Evolutionary conservation across 2,113 vertebrate genomes (phyloP).

Genomic region (Mungos mungo): DNA sequence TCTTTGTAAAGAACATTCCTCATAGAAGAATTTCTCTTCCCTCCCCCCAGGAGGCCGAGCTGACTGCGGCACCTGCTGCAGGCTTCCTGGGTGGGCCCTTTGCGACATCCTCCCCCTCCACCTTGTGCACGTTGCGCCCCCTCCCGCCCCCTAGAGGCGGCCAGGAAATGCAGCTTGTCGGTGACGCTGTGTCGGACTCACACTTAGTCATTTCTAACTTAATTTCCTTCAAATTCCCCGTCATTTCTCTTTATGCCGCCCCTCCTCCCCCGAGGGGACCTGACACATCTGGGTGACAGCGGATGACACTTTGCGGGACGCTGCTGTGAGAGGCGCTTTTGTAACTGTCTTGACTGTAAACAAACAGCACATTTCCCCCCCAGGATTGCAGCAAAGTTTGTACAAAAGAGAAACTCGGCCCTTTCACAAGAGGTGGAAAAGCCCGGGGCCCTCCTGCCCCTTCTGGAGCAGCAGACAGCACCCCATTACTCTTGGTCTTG

Average conservation of each 20-base stretch:
- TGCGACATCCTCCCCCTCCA: not conserved
- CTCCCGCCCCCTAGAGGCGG: not conserved
- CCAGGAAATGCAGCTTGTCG: not conserved
- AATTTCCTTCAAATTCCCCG: not conserved
- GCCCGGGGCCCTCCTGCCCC: not conserved
- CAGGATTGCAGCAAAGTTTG: not conserved
- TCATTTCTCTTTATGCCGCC: not conserved
- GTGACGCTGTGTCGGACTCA: not conserved
- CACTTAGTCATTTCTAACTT: not conserved
- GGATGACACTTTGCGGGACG: not conserved
- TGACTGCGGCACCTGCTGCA: accelerated
- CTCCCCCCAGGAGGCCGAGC: not conserved
- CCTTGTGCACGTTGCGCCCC: accelerated
- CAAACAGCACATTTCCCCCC: not conserved
- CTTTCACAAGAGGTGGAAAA: constrained; percentile 52
- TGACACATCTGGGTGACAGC: accelerated
- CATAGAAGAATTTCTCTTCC: not conserved
- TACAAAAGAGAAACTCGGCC: constrained; percentile 28
- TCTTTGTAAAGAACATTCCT: not conserved
- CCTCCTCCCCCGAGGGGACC: not conserved
- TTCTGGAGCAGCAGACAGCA: not conserved
- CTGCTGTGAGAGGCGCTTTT: not conserved
- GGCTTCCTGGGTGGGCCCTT: not conserved
- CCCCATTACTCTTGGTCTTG: not conserved
- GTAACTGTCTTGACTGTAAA: not conserved